These are phyloP conservation scores for Calidris pugnax DNA, from an alignment of 2,113 vertebrate genomes.

Conservation along the genomic window DNA sequence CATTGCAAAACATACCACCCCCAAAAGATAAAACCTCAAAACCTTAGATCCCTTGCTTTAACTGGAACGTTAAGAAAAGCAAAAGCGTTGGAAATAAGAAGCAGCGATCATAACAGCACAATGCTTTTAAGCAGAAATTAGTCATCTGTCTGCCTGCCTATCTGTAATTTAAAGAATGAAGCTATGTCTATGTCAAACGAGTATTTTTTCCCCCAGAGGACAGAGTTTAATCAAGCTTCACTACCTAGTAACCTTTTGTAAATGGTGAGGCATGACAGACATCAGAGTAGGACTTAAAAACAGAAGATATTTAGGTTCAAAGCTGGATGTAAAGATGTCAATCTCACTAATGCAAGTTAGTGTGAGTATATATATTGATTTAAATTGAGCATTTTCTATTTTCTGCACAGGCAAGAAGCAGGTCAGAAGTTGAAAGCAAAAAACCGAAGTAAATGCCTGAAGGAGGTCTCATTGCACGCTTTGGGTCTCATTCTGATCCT, in stretches of 20 bases:
- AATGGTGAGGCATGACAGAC: neutral
- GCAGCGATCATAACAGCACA: neutral
- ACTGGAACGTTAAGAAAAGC: conserved; percentile 21
- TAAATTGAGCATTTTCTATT: conserved; percentile 36
- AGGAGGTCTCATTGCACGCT: neutral
- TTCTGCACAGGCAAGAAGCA: neutral
- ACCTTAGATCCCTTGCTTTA: neutral
- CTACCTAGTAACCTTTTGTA: conserved; percentile 12
- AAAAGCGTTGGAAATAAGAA: neutral
- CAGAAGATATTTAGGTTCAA: neutral
- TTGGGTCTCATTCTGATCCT: conserved; percentile 2
- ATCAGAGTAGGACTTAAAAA: neutral
- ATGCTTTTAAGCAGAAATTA: conserved; percentile 39
- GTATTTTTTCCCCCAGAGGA: neutral
- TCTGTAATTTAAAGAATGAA: conserved; percentile 51
- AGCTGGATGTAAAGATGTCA: neutral
- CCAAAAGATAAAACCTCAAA: neutral
- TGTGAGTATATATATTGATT: conserved; percentile 14
- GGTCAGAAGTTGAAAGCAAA: conserved; percentile 7
- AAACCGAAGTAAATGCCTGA: conserved; percentile 7
- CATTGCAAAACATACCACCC: neutral
- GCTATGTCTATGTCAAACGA: neutral
- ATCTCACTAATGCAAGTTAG: conserved; percentile 3
- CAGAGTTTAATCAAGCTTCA: conserved; percentile 20
- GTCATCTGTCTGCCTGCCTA: conserved; percentile 14